phyloP scores from a whole-genome alignment of 1,140 invertebrate genomes.

The Calephelis virginiensis region DNA sequence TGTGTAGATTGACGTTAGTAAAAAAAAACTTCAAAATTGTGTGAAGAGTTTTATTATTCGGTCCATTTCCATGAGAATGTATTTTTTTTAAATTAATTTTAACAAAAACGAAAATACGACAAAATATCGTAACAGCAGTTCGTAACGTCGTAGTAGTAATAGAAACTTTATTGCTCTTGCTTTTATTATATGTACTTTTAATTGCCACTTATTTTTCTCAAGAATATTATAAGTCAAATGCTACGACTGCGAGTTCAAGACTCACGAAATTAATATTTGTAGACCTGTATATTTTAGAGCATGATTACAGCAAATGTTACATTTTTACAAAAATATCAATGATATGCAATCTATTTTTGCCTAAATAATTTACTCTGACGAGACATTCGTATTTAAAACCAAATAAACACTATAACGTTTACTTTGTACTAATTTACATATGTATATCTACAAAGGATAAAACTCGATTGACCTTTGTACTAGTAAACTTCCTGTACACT shows the following conservation, averaged over 20 bases:
- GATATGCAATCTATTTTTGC: conserved; percentile 46
- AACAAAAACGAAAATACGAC: not conserved
- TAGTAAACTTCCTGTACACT: conserved; percentile 21
- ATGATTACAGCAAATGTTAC: conserved; percentile 47
- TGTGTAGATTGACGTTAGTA: conserved; percentile 4
- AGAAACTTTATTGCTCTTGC: not conserved
- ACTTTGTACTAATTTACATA: conserved; percentile 42
- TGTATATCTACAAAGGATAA: conserved; percentile 21
- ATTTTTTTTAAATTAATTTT: conserved; percentile 28
- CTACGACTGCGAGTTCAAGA: conserved; percentile 3
- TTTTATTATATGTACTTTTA: not conserved
- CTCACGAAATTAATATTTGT: not conserved
- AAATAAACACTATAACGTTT: conserved; percentile 21
- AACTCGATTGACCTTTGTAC: conserved; percentile 14
- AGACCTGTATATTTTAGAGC: conserved; percentile 39
- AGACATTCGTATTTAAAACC: conserved; percentile 29
- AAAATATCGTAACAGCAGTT: conserved; percentile 1
- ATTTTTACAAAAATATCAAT: conserved; percentile 51
- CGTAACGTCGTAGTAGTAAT: not conserved
- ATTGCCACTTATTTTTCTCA: not conserved
- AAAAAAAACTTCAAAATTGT: conserved; percentile 33
- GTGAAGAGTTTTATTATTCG: conserved; percentile 72
- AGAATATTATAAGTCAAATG: conserved; percentile 8
- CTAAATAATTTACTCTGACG: conserved; percentile 27
- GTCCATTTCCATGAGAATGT: conserved; percentile 53